phyloP scores from a whole-genome alignment of 2,888 invertebrate genomes.

The Spodoptera picta region DNA sequence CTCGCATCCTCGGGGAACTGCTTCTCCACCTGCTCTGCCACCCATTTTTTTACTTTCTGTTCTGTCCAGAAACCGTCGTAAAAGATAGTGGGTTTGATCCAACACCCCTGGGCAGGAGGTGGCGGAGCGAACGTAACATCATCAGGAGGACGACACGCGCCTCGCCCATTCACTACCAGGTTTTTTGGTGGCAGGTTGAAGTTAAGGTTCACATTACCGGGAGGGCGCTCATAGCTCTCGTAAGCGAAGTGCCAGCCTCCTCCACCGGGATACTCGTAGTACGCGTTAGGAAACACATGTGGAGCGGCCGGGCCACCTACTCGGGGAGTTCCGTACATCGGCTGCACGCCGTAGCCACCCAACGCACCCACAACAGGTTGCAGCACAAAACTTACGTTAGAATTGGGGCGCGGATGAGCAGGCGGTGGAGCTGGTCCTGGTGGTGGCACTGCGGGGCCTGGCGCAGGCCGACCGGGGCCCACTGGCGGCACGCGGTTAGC shows the following conservation, averaged over 20 bases:
- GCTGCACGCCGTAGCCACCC: slow-evolving; percentile 69
- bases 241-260: slow-evolving; percentile 84
- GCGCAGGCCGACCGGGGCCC: slow-evolving; percentile 47
- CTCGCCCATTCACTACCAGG: slow-evolving; percentile 75
- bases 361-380: slow-evolving; percentile 72
- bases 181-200: slow-evolving; percentile 83
- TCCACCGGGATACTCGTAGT: slow-evolving; percentile 79
- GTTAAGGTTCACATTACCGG: slow-evolving; percentile 80
- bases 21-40: slow-evolving; percentile 85
- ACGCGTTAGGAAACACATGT: slow-evolving; percentile 72
- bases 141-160: slow-evolving; percentile 67
- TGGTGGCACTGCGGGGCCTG: slow-evolving; percentile 24
- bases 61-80: slow-evolving; percentile 88
- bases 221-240: slow-evolving; percentile 76
- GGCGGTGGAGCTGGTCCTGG: slow-evolving; percentile 33
- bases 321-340: slow-evolving; percentile 68
- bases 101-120: slow-evolving; percentile 76
- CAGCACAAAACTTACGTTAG: slow-evolving; percentile 85
- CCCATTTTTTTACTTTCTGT: slow-evolving; percentile 87
- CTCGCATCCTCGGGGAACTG: slow-evolving; percentile 79
- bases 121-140: slow-evolving; percentile 68
- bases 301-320: slow-evolving; percentile 65
- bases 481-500: slow-evolving; percentile 45
- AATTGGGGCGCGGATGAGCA: slow-evolving; percentile 61
- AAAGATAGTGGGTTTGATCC: slow-evolving; percentile 86